Conservation (phyloP, 1,140 invertebrate genomes). For the Hyles euphorbiae region DNA sequence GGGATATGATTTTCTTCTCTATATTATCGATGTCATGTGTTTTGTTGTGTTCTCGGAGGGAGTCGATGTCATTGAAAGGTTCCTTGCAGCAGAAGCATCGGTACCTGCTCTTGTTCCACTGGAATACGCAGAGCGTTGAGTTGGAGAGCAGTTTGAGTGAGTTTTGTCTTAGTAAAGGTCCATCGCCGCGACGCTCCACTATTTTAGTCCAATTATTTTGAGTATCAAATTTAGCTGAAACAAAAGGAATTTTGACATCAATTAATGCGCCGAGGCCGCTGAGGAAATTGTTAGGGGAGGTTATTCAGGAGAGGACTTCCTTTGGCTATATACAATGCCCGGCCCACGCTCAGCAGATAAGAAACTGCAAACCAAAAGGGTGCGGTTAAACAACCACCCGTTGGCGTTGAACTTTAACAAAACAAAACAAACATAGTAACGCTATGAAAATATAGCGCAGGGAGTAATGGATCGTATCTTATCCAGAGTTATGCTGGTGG, state of each 20-base stretch:
- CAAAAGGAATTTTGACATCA: slow-evolving; percentile 9
- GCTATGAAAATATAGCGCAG: too few relatives aligned
- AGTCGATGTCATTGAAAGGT: slow-evolving; percentile 42
- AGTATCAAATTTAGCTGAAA: not conserved
- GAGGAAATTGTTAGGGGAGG: not conserved
- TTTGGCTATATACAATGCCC: not conserved
- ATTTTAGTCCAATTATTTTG: slow-evolving; percentile 34
- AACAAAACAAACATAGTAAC: too few relatives aligned
- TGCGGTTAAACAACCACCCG: not conserved
- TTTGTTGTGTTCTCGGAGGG: slow-evolving; percentile 33
- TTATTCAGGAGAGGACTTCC: not conserved
- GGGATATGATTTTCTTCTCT: slow-evolving; percentile 50
- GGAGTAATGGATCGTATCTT: too few relatives aligned
- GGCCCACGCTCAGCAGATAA: not conserved
- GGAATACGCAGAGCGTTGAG: slow-evolving; percentile 55
- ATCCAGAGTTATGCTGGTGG: too few relatives aligned
- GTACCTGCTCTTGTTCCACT: slow-evolving; percentile 59
- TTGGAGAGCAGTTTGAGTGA: slow-evolving; percentile 51
- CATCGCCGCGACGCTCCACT: slow-evolving; percentile 36
- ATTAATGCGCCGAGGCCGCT: slow-evolving; percentile 3
- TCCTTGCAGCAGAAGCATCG: slow-evolving; percentile 57
- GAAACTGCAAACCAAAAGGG: not conserved
- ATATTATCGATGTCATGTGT: slow-evolving; percentile 42
- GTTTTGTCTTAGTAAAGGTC: slow-evolving; percentile 44
- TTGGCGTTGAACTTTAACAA: too few relatives aligned